Base-by-base conservation (phyloP, 2,888 invertebrate genomes). In the Clitarchus hookeri region DNA sequence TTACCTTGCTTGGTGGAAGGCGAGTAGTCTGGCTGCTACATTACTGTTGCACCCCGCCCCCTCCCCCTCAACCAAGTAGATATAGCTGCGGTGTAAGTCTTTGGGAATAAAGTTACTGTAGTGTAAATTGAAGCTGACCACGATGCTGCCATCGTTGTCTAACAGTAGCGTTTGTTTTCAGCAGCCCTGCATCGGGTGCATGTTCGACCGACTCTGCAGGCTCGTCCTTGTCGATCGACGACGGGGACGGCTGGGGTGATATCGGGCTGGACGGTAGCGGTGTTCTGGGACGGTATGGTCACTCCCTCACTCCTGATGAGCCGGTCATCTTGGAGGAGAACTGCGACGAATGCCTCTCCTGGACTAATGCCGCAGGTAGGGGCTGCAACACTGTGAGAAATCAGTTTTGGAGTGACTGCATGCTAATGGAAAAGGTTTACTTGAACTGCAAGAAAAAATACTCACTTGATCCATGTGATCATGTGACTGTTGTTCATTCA, bases 151-250 rank as follows among this genome's bases (percentile, higher is more conserved):
- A 27, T 54, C 36, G 0, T 26, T 84, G 44, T 85, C 84, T 36
- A 48, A 13, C 48, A 48, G 11, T 16, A 16, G 11, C 16, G 8
- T 65, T 65, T 65, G 23, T 19, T 65, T 65, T n/a, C n/a, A 19
- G 16, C 86, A 94, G 94, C 89, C 94, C 94, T 79, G 94, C 94
- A 44, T 94, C 94, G 79, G 94, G 93, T 88, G 92, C 92, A 0
- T 93, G 92, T 88, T 94, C 94, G 85, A 94, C 95, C 0, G 95
- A 95, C 89, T 95, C 95, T 26, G 94, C 95, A 79, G 95, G 95
- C 53, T 95, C 95, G 0, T 95, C 95, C 4, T 91, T 95, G 83
- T 95, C 95, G 85, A 93, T 95, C 89, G 94, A 94, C 88, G 95
- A 95, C 87, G 91, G 92, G 3, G 93, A 93, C 91, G 78, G 78